Evolutionary conservation across 2,797 vertebrate genomes (phyloP).

Genomic region (Urosaurus nigricauda): DNA sequence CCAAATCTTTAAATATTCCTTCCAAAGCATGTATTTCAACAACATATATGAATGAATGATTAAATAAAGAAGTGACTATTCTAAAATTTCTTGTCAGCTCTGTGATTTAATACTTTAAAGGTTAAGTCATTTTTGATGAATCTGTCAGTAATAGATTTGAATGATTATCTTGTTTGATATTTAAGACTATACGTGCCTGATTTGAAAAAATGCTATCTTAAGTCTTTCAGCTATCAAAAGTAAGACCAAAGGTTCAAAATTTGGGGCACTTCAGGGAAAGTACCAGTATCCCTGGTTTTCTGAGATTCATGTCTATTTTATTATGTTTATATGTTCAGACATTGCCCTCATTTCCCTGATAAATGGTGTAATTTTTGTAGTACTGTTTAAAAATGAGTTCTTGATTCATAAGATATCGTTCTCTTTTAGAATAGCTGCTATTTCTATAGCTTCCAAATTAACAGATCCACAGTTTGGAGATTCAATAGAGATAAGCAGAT

Average conservation of each 20-base stretch:
- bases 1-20: background rate
- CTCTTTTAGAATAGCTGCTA: slow-evolving; percentile 90
- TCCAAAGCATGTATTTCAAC: background rate
- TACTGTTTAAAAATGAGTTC: background rate
- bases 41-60: background rate
- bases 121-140: background rate
- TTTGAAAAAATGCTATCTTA: background rate
- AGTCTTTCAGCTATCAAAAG: background rate
- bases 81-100: background rate
- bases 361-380: background rate
- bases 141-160: background rate
- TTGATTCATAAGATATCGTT: slow-evolving; percentile 21
- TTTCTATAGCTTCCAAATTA: slow-evolving; percentile 95
- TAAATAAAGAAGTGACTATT: background rate
- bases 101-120: background rate
- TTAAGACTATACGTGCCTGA: background rate
- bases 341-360: background rate
- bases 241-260: background rate
- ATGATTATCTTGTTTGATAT: background rate
- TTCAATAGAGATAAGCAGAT: slow-evolving; percentile 91
- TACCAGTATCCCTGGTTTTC: background rate
- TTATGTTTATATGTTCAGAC: background rate
- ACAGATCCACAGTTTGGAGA: slow-evolving; percentile 95
- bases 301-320: background rate
- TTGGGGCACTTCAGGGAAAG: background rate